Base-by-base conservation (phyloP, 2,888 invertebrate genomes). In the Erebia aethiops region DNA sequence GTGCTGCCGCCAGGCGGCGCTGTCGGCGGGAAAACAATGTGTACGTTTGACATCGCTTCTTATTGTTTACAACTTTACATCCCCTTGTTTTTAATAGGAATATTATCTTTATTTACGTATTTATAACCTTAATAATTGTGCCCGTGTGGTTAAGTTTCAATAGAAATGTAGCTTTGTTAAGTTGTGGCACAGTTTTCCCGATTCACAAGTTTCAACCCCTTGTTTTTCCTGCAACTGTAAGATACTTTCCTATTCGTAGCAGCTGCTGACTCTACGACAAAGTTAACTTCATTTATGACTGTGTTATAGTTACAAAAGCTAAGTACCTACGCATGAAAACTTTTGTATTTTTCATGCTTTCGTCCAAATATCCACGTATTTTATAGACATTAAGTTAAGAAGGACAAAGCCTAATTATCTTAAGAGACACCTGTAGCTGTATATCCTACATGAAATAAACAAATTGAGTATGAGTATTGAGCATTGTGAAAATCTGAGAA, bases 1-100 rank as follows among this genome's bases (percentile, higher is more conserved):
- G 86, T 82, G 71, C 72, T 81, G 83, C 85, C 91, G 84, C 87
- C 86, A 87, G 91, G 86, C 78, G 91, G 90, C 91, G 91, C 87
- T 83, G 83, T 70, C 64, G 81, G 80, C 85, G 85, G 84, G 90
- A 92, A 92, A 92, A 92, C 91, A 90, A 90, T 90, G 86, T 89
- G 92, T 92, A 85, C 87, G 92, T 56, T 18, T 9, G 18, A 54
- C 54, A 10, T n/a, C 46, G 21, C 21, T 21, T 21, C 61, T 66
- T 69, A 66, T 72, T 72, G 46, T 49, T 62, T 69, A 74, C 72
- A 68, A 71, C 58, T 49, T 62, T 69, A 74, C 72, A 68, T 72
- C 58, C 58, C 52, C 11, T 46, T 56, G 49, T 51, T 63, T 51
- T 10, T 54, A 18, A 18, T 54, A 54, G 10, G 54, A 18, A 18